These are phyloP conservation scores for Xiphophorus hellerii DNA, from an alignment of 2,113 vertebrate genomes.

Conservation along the genomic window DNA sequence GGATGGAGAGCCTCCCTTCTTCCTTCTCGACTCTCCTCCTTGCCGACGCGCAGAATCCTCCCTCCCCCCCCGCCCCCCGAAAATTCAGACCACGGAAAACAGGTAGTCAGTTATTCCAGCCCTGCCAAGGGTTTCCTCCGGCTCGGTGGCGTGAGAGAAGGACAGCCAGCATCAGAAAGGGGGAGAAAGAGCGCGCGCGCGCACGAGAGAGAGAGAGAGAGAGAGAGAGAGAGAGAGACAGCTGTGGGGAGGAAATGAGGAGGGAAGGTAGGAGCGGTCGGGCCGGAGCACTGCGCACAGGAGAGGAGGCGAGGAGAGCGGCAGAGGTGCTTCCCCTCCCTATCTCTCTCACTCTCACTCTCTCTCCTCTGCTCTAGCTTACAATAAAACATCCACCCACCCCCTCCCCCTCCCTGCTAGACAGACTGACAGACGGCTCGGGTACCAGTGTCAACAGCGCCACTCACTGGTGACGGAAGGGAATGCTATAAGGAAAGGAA, in stretches of 20 bases:
- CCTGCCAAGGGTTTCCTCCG: constrained; percentile 53
- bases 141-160: constrained; percentile 29
- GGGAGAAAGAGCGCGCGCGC: constrained; percentile 3
- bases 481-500: neutral
- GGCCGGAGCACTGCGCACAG: constrained; percentile 74
- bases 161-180: constrained; percentile 60
- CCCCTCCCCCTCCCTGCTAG: constrained; percentile 33
- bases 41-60: constrained; percentile 60
- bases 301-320: constrained; percentile 57
- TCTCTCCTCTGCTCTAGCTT: constrained; percentile 5
- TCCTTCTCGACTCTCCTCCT: constrained; percentile 65
- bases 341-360: constrained; percentile 18
- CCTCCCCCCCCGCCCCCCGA: constrained; percentile 34
- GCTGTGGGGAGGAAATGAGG: constrained; percentile 65
- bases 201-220: constrained; percentile 2
- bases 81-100: constrained; percentile 70
- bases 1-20: constrained; percentile 65
- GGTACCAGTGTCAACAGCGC: constrained; percentile 62
- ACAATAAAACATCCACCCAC: constrained; percentile 39
- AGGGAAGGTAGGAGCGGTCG: constrained; percentile 71
- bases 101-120: constrained; percentile 60
- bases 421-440: constrained; percentile 61
- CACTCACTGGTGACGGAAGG: constrained; percentile 56
- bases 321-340: constrained; percentile 55
- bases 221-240: constrained; percentile 43